phyloP scores from a whole-genome alignment of 2,888 invertebrate genomes.

The Eucriotettix oculatus region DNA sequence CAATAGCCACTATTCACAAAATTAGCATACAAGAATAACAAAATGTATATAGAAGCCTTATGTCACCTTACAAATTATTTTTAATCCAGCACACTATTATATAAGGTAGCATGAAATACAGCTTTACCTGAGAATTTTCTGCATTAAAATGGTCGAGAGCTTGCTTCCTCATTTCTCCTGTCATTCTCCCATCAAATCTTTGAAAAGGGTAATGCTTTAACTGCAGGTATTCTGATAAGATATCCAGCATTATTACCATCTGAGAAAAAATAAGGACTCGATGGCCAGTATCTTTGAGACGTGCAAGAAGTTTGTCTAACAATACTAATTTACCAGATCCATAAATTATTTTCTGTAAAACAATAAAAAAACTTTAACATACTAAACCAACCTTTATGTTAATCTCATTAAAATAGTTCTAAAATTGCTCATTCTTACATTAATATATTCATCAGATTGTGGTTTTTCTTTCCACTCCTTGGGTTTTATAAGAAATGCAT shows the following conservation, averaged over 20 bases:
- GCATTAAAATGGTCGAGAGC: slow-evolving; percentile 98
- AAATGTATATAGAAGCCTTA: background rate
- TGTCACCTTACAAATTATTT: background rate
- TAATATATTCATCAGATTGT: slow-evolving; percentile 43
- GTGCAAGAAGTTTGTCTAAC: slow-evolving; percentile 82
- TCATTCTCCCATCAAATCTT: slow-evolving; percentile 95
- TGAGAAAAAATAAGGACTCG: slow-evolving; percentile 97
- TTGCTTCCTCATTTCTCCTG: slow-evolving; percentile 87
- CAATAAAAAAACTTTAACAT: background rate
- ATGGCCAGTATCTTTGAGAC: slow-evolving; percentile 89
- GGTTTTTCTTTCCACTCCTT: slow-evolving; percentile 51
- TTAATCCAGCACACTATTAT: background rate
- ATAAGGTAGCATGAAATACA: background rate
- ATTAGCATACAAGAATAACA: no score
- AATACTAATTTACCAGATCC: slow-evolving; percentile 93
- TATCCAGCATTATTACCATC: slow-evolving; percentile 98
- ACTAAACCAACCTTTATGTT: no score
- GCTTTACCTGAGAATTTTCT: slow-evolving; percentile 62
- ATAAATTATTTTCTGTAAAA: slow-evolving; percentile 57
- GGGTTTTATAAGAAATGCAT: slow-evolving; percentile 73
- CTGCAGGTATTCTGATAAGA: slow-evolving; percentile 89
- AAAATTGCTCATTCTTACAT: background rate
- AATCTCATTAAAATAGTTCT: no score
- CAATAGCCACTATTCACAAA: no score
- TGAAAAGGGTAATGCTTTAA: slow-evolving; percentile 89